Base-by-base conservation (phyloP, 2,113 vertebrate species). In the Gambusia affinis region DNA sequence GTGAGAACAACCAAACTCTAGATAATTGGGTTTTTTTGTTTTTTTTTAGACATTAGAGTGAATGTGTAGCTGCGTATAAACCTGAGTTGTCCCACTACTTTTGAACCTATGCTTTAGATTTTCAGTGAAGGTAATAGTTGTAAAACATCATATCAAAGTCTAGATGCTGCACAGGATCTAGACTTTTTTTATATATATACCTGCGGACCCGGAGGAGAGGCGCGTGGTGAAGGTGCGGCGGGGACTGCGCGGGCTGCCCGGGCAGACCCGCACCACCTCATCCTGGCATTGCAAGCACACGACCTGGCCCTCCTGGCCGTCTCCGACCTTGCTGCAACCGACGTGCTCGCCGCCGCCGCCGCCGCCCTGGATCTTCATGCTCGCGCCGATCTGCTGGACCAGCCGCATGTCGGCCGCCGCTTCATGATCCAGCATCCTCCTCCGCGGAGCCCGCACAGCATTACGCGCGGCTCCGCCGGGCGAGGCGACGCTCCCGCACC, bases 221-320 rank as follows among this genome's bases (percentile, higher is more conserved):
- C 88, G 86, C 70, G 89, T 84, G 24, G 86, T 77, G 75, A 77
- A 60, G 42, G 81, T 80, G 60, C 85, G 80, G 39, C 70, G 78
- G 8, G 88, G 88, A 81, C 90, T 88, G 79, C 82, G 83, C 86
- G 93, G 91, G 74, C 89, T 92, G 42, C 90, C 87, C 35, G 91
- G 72, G 68, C 90, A 70, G 0, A n/a, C 73, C 70, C 82, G 82
- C 47, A 3, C 70, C 74, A 74, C 71, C 65, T 91, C 92, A 22
- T 83, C 84, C 15, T 71, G 86, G 61, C 79, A 73, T n/a, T 85
- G 91, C 84, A 90, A 29, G 73, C 86, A 84, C 11, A 86, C 70
- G 64, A 85, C 85, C 81, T 88, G 86, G 51, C 65, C 79, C 10
- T 80, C 73, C 11, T 29, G 80, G 8, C 54, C 76, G 12, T 71